A percentile compares a stretch with the other conserved stretches of the same genome.
These are phyloP conservation scores for Triplophysa tibetana DNA, from an alignment of 2,113 vertebrate species.

Conservation along the genomic window DNA sequence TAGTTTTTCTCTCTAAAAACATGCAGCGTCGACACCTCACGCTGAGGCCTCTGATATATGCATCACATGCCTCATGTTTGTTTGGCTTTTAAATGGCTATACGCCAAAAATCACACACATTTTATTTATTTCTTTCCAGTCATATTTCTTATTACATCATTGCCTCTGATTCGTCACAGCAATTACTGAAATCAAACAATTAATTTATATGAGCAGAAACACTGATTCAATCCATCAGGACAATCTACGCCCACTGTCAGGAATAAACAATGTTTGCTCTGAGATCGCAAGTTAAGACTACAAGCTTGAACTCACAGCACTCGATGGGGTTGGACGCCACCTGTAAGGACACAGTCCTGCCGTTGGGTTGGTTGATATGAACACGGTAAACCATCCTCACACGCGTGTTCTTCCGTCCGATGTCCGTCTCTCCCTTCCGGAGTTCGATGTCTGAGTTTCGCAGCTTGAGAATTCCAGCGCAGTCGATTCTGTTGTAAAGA, in stretches of 20 bases:
- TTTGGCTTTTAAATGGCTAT: constrained; percentile 9
- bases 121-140: constrained; percentile 66
- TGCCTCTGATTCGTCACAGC: constrained; percentile 61
- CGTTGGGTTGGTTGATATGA: constrained; percentile 81
- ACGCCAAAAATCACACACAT: constrained; percentile 23
- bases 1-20: constrained; percentile 5
- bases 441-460: constrained; percentile 87
- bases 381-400: constrained; percentile 86
- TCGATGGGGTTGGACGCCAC: constrained; percentile 86
- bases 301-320: constrained; percentile 79
- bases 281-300: not conserved
- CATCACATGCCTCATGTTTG: constrained; percentile 9
- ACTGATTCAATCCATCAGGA: constrained; percentile 40
- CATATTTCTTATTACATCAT: constrained; percentile 67
- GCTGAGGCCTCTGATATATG: constrained; percentile 36
- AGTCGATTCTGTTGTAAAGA: constrained; percentile 78
- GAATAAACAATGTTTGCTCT: not conserved
- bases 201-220: constrained; percentile 37
- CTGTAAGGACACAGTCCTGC: constrained; percentile 83
- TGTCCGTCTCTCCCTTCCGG: constrained; percentile 87
- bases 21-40: constrained; percentile 26
- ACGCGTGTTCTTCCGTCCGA: constrained; percentile 85
- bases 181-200: constrained; percentile 53
- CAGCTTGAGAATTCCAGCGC: constrained; percentile 86
- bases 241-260: not conserved